Conservation (phyloP, 2,113 vertebrate species). For the Bos taurus region ARS-UCD2.0 NC_037339.1:44011001-44011500, state of each 20-base stretch:
- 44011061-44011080: not conserved
- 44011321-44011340: not conserved
- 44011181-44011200: not conserved
- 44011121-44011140: not conserved
- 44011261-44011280: not conserved
- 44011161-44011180: not conserved
- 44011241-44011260: not conserved
- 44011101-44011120: not conserved
- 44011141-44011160: not conserved
- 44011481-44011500: not conserved
- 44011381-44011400: not conserved
- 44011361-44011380: not conserved
- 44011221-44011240: not conserved
- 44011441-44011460: not conserved
- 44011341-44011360: constrained; percentile 14
- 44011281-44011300: not conserved
- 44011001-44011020: not conserved
- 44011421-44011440: not conserved
- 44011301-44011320: not conserved
- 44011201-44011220: not conserved
- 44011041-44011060: not conserved
- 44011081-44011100: not conserved
- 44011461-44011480: not conserved
- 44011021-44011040: not conserved
- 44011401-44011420: not conserved